Evolutionary conservation across 2,113 vertebrate genomes (phyloP).

Genomic region (Ammospiza caudacuta): DNA sequence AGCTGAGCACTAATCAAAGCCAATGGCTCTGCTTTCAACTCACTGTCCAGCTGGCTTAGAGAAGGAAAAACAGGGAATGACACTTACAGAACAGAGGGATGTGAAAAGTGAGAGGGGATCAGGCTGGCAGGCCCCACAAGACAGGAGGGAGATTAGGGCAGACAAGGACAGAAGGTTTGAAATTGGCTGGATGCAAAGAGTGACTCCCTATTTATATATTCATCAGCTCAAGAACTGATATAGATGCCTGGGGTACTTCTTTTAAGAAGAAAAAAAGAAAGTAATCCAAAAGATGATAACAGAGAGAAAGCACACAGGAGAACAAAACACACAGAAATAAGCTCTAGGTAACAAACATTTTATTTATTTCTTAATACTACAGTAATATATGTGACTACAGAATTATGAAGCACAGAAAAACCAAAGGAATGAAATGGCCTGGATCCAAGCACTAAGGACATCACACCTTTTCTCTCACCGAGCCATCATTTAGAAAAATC

Average conservation of each 20-base stretch:
- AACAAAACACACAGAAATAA: not conserved
- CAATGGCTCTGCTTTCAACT: not conserved
- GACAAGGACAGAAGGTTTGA: not conserved
- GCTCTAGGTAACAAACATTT: conserved; percentile 46
- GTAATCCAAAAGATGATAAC: not conserved
- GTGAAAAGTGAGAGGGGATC: not conserved
- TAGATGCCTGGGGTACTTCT: not conserved
- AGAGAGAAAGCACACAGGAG: not conserved
- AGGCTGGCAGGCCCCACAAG: not conserved
- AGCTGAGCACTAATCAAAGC: not conserved
- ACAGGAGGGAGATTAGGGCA: not conserved
- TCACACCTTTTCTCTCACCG: conserved; percentile 80
- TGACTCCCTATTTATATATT: not conserved
- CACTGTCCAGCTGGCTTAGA: not conserved
- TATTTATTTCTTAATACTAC: conserved; percentile 71
- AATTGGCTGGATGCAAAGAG: not conserved
- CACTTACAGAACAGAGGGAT: not conserved
- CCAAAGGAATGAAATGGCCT: conserved; percentile 28
- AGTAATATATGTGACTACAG: conserved; percentile 56
- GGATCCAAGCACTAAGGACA: not conserved
- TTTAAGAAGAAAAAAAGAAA: not conserved
- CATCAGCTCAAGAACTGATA: not conserved
- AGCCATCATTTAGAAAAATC: conserved; percentile 89
- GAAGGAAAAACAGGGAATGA: not conserved
- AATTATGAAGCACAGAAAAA: conserved; percentile 51